phyloP scores from a whole-genome alignment of 2,797 vertebrate species.

The Limosa lapponica region DNA sequence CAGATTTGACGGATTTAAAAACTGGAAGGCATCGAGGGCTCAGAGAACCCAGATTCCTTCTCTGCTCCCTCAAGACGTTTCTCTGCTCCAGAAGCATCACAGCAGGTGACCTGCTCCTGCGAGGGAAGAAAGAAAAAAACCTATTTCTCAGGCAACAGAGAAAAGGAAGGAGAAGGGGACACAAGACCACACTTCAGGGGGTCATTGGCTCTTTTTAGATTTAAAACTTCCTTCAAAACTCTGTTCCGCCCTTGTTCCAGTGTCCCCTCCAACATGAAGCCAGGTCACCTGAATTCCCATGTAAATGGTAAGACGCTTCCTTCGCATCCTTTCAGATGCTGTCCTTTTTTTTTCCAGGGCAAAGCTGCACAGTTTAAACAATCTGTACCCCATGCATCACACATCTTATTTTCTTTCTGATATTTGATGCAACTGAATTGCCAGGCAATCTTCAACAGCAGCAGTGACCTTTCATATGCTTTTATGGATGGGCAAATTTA shows the following conservation, averaged over 20 bases:
- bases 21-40: neutral
- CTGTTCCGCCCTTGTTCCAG: neutral
- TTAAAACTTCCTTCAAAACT: neutral
- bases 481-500: conserved; percentile 65
- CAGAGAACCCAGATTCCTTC: neutral
- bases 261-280: neutral
- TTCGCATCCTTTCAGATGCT: neutral
- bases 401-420: conserved; percentile 28
- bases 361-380: conserved; percentile 18
- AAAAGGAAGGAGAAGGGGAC: neutral
- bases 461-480: conserved; percentile 56
- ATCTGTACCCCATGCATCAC: conserved; percentile 19
- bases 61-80: neutral
- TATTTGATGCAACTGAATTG: conserved; percentile 59
- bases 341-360: neutral
- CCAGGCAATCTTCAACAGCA: conserved; percentile 57
- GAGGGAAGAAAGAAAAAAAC: neutral
- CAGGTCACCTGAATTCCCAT: conserved; percentile 8
- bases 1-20: neutral
- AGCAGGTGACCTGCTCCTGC: neutral
- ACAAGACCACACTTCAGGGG: neutral
- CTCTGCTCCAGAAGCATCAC: neutral
- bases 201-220: neutral
- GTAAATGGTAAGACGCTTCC: neutral
- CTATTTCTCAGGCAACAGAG: neutral